Base-by-base conservation (phyloP, 2,888 invertebrate genomes). In the Aproaerema taeniolella region DNA sequence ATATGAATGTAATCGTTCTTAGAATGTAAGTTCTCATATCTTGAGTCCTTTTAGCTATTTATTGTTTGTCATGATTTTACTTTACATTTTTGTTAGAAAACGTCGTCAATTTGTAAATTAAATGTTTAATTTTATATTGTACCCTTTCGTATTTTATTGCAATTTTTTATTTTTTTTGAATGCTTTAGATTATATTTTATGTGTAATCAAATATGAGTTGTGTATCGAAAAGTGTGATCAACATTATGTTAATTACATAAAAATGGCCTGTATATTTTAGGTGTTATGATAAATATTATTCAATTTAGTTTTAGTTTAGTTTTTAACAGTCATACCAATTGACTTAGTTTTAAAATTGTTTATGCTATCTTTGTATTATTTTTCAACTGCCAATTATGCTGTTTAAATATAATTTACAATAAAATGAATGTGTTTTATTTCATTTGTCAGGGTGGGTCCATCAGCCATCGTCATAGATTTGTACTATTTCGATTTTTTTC, bases 401-500 rank as follows among this genome's bases (percentile, higher is more conserved):
- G 68, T 72, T 75, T 67, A 69, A 75, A 77, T n/a, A n/a, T n/a
- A n/a, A 77, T 78, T 78, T 76, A 79, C 67, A 69, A 76, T 71
- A 74, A 66, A 69, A 70, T 58, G 53, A 39, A 38, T 31, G 6
- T 43, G 40, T 42, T 45, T 59, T 59, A 28, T 28, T 36, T 62
- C 47, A 50, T 49, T 59, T 44, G 20, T 20, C n/a, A n/a, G n/a
- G n/a, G n/a, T n/a, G n/a, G n/a, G n/a, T n/a, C n/a, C n/a, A n/a
- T n/a, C n/a, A n/a, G n/a, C n/a, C n/a, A n/a, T n/a, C n/a, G n/a
- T n/a, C n/a, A n/a, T n/a, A n/a, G n/a, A n/a, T n/a, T n/a, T n/a
- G n/a, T n/a, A n/a, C n/a, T n/a, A n/a, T n/a, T n/a, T n/a, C n/a
- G n/a, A n/a, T n/a, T n/a, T n/a, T n/a, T n/a, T n/a, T n/a, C n/a